Evolutionary conservation across 2,797 vertebrate species (phyloP).

Genomic region (Phoeniculus purpureus): DNA sequence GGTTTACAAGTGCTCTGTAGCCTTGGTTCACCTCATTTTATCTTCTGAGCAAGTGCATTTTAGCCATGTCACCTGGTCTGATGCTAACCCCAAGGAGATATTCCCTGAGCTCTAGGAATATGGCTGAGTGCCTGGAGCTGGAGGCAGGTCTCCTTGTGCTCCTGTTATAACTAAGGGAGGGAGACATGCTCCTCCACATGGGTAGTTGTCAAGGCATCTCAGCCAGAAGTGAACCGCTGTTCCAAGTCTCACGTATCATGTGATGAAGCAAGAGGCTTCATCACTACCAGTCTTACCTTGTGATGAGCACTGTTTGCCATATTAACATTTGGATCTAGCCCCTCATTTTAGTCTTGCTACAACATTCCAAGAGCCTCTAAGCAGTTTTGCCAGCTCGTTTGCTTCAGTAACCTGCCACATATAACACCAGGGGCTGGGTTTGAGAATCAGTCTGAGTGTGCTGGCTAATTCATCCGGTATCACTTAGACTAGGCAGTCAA

Average conservation of each 20-base stretch:
- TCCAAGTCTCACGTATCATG: not conserved
- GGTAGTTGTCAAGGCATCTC: not conserved
- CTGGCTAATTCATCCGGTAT: not conserved
- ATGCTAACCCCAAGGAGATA: not conserved
- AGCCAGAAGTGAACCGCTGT: not conserved
- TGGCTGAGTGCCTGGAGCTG: not conserved
- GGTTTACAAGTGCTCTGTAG: rapidly evolving
- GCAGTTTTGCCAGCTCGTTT: not conserved
- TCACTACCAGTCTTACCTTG: rapidly evolving
- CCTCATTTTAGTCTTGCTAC: not conserved
- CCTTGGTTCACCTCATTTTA: not conserved
- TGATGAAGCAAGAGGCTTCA: rapidly evolving
- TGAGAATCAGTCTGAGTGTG: not conserved
- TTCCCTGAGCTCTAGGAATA: not conserved
- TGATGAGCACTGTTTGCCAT: not conserved
- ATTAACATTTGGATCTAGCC: not conserved
- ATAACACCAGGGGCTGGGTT: not conserved
- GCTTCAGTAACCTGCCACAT: not conserved
- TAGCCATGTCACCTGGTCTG: rapidly evolving
- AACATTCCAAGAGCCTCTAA: not conserved
- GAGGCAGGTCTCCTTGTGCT: not conserved
- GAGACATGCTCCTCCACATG: rapidly evolving
- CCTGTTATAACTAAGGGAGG: not conserved
- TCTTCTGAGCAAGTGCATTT: rapidly evolving
- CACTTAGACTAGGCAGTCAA: not conserved